Evolutionary conservation across 2,888 invertebrate genomes (phyloP).

Genomic region (Pterostichus madidus): DNA sequence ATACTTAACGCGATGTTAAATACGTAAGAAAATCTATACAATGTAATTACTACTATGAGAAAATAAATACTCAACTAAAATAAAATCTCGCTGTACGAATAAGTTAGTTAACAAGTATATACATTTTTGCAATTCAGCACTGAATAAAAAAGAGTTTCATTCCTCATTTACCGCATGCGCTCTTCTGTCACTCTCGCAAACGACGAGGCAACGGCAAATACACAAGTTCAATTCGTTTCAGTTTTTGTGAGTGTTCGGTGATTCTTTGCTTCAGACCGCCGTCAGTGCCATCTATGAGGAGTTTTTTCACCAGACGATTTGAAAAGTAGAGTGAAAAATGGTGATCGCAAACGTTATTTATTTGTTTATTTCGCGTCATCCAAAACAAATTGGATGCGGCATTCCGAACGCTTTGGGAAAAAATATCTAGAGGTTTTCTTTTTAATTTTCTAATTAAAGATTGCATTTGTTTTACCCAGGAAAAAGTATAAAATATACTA

Average conservation of each 20-base stretch:
- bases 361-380: conserved; percentile 66
- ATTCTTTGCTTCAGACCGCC: conserved; percentile 57
- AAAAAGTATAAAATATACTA: conserved; percentile 33
- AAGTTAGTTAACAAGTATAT: too few relatives aligned
- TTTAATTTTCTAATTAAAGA: conserved; percentile 63
- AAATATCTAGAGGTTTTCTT: conserved; percentile 39
- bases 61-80: too few relatives aligned
- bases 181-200: conserved; percentile 48
- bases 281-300: conserved; percentile 50
- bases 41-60: too few relatives aligned
- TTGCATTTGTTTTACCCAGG: conserved; percentile 23
- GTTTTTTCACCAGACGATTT: conserved; percentile 57
- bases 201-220: conserved; percentile 35
- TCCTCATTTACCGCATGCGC: neutral
- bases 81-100: too few relatives aligned
- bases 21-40: too few relatives aligned
- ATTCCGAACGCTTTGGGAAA: conserved; percentile 56
- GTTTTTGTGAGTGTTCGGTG: conserved; percentile 41
- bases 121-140: too few relatives aligned
- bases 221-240: conserved; percentile 59
- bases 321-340: conserved; percentile 61
- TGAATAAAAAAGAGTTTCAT: neutral
- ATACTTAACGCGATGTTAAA: too few relatives aligned
- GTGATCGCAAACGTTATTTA: conserved; percentile 63
- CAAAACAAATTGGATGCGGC: conserved; percentile 66